Evolutionary conservation across 2,113 vertebrate genomes (phyloP).

Genomic region (Phalacrocorax pelagicus): DNA sequence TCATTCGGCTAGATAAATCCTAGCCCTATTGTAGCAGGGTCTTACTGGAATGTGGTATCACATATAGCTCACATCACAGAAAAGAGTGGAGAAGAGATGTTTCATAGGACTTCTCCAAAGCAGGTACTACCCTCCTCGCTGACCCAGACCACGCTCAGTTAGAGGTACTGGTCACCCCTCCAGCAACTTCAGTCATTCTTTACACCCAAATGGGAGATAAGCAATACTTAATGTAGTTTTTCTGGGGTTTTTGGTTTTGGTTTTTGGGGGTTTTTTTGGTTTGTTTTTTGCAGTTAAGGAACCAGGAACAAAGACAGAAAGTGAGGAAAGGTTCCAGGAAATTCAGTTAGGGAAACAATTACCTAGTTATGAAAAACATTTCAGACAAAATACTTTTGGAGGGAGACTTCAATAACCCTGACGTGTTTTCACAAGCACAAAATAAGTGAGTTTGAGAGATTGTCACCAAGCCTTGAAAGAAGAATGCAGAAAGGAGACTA

Average conservation of each 20-base stretch:
- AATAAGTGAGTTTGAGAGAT: background rate
- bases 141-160: background rate
- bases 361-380: background rate
- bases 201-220: background rate
- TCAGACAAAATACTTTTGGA: background rate
- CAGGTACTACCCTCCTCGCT: background rate
- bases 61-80: background rate
- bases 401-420: background rate
- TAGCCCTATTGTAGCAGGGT: background rate
- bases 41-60: background rate
- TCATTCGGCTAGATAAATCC: background rate
- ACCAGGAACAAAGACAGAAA: background rate
- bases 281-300: background rate
- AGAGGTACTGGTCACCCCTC: background rate
- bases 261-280: background rate
- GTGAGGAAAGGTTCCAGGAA: background rate
- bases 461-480: background rate
- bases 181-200: background rate
- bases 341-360: background rate
- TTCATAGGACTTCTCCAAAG: background rate
- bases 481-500: background rate
- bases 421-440: background rate
- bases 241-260: background rate
- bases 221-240: background rate
- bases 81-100: background rate